Conservation (phyloP, 2,113 vertebrate species). For the Noturus placidus region DNA sequence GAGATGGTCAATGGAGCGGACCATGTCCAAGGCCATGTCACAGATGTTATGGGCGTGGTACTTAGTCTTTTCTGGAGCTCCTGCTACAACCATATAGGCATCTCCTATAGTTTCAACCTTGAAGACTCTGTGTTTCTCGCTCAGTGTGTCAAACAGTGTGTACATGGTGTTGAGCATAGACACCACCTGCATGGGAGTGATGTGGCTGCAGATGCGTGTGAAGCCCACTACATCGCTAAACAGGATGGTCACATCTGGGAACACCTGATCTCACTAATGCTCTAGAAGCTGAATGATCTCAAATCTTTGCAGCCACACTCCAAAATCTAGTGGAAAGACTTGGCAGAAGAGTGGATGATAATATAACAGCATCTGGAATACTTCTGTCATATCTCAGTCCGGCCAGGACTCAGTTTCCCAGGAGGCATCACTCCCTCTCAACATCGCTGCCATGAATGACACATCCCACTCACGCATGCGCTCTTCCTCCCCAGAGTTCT, state of each 20-base stretch:
- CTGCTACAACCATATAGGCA: slow-evolving; percentile 74
- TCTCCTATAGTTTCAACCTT: slow-evolving; percentile 76
- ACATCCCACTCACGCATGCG: too few relatives aligned
- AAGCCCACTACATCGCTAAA: slow-evolving; percentile 76
- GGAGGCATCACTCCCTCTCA: too few relatives aligned
- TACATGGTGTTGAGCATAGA: slow-evolving; percentile 77
- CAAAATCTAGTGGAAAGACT: neutral
- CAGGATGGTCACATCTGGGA: slow-evolving; percentile 74
- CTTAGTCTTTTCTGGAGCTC: slow-evolving; percentile 74
- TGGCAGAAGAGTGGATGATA: neutral
- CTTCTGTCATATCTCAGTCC: too few relatives aligned
- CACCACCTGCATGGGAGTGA: slow-evolving; percentile 74
- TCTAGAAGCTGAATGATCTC: too few relatives aligned
- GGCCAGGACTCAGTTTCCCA: too few relatives aligned
- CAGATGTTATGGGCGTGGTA: slow-evolving; percentile 77
- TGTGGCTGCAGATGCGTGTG: slow-evolving; percentile 75
- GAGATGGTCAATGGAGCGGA: slow-evolving; percentile 74
- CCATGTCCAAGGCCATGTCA: slow-evolving; percentile 77
- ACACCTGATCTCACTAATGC: slow-evolving; percentile 53
- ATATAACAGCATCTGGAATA: too few relatives aligned
- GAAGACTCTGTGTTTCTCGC: slow-evolving; percentile 74
- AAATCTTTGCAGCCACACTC: too few relatives aligned
- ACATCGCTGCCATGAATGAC: too few relatives aligned
- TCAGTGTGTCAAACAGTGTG: slow-evolving; percentile 75
- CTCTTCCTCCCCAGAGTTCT: too few relatives aligned